Evolutionary conservation across 2,888 invertebrate genomes (phyloP).

Genomic region (Ichneumoninae sp.): DNA sequence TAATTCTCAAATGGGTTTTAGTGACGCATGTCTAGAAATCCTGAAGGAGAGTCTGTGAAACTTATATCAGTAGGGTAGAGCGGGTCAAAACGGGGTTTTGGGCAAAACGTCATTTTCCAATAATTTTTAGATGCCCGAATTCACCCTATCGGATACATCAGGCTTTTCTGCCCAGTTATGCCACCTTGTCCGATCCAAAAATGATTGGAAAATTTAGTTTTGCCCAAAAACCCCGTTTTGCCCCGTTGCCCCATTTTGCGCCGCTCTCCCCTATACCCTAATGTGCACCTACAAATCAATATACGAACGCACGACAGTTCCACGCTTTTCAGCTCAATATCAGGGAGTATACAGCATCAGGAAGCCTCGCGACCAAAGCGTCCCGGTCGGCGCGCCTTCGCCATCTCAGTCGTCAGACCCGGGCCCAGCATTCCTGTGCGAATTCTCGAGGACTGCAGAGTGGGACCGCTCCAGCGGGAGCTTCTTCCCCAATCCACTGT

Average conservation of each 20-base stretch:
- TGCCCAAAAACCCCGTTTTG: no score
- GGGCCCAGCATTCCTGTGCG: conserved; percentile 19
- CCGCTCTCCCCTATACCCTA: background rate
- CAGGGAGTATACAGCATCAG: no score
- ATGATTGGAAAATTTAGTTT: no score
- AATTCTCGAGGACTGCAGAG: conserved; percentile 59
- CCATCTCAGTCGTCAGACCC: conserved; percentile 45
- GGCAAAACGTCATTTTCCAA: no score
- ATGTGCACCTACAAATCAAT: conserved; percentile 12
- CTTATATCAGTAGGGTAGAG: background rate
- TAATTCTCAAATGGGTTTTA: conserved; percentile 39
- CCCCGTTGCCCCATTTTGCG: no score
- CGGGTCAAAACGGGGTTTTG: no score
- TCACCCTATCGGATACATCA: no score
- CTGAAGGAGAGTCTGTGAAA: conserved; percentile 15
- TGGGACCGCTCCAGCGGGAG: conserved; percentile 47
- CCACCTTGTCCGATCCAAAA: no score
- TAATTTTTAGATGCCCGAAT: no score
- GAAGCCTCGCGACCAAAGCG: no score
- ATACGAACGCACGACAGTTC: conserved; percentile 31
- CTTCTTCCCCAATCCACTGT: conserved; percentile 62
- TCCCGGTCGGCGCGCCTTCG: conserved; percentile 33
- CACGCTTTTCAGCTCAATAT: conserved; percentile 20
- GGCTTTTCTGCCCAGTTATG: no score
- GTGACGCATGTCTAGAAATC: conserved; percentile 45